These are phyloP conservation scores for Drosophila elegans DNA, from an alignment of 1,140 invertebrate genomes.

Conservation along the genomic window DNA sequence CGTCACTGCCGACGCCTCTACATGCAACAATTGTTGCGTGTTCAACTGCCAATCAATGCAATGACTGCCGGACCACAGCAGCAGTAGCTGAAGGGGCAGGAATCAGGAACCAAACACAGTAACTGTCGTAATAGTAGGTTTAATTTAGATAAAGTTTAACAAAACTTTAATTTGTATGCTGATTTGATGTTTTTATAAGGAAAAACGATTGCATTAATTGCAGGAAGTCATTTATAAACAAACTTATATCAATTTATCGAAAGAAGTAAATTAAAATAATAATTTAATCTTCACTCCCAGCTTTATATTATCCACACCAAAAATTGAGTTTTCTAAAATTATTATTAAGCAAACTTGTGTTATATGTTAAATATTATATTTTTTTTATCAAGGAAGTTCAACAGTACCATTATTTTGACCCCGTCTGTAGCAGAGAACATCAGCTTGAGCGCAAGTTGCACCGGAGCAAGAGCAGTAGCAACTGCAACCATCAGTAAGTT, in stretches of 20 bases:
- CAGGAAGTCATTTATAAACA: no score
- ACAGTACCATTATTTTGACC: background rate
- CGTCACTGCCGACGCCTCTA: conserved; percentile 55
- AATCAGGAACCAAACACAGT: background rate
- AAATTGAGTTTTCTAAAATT: no score
- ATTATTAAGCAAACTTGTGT: no score
- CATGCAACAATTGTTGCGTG: conserved; percentile 82
- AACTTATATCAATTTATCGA: no score
- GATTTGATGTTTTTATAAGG: no score
- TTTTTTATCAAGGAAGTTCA: no score
- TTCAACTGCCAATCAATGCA: conserved; percentile 78
- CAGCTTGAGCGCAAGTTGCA: conserved; percentile 17
- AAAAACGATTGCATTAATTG: no score
- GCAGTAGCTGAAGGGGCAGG: conserved; percentile 21
- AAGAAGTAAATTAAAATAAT: no score
- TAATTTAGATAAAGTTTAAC: background rate
- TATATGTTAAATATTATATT: no score
- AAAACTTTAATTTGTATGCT: no score
- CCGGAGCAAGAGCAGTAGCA: background rate
- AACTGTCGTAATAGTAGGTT: background rate
- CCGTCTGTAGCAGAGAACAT: conserved; percentile 8
- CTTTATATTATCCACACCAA: no score
- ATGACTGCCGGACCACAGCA: conserved; percentile 54
- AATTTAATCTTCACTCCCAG: no score
- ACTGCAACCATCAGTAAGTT: conserved; percentile 18